phyloP scores from a whole-genome alignment of 2,113 vertebrate species.

The Mionectes macconnelli region DNA sequence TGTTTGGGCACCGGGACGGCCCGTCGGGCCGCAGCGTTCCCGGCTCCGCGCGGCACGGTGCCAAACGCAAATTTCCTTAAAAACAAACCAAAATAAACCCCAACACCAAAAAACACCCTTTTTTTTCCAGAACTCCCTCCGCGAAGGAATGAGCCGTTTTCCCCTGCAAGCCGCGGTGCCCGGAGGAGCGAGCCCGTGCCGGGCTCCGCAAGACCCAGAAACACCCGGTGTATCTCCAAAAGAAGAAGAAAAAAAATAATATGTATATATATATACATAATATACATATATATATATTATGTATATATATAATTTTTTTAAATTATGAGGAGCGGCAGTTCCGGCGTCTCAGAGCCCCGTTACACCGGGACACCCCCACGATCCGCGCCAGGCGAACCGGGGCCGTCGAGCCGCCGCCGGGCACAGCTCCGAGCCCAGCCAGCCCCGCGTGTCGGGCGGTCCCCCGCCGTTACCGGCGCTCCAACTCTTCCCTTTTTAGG shows the following conservation, averaged over 20 bases:
- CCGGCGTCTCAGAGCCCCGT: not conserved
- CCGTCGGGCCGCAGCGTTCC: not conserved
- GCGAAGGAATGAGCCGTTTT: accelerated
- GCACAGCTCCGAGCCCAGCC: not conserved
- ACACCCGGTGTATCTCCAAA: not conserved
- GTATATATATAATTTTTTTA: too few species aligned
- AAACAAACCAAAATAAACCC: not conserved
- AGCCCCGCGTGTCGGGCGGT: not conserved
- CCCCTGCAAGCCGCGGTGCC: not conserved
- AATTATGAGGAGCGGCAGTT: not conserved
- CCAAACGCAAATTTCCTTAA: not conserved
- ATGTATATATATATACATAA: too few species aligned
- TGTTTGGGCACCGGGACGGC: not conserved
- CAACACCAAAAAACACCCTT: too few species aligned
- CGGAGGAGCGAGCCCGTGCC: not conserved
- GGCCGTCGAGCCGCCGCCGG: not conserved
- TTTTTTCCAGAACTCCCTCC: not conserved
- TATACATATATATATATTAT: too few species aligned
- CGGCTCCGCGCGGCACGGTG: not conserved
- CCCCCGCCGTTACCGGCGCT: not conserved
- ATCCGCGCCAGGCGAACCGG: not conserved
- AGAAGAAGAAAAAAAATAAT: not conserved
- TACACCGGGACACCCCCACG: not conserved
- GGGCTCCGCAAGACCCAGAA: not conserved
- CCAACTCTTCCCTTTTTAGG: slow-evolving; percentile 26